These are phyloP conservation scores for Corvus cornix DNA, from an alignment of 2,113 vertebrate genomes.

Conservation along the genomic window DNA sequence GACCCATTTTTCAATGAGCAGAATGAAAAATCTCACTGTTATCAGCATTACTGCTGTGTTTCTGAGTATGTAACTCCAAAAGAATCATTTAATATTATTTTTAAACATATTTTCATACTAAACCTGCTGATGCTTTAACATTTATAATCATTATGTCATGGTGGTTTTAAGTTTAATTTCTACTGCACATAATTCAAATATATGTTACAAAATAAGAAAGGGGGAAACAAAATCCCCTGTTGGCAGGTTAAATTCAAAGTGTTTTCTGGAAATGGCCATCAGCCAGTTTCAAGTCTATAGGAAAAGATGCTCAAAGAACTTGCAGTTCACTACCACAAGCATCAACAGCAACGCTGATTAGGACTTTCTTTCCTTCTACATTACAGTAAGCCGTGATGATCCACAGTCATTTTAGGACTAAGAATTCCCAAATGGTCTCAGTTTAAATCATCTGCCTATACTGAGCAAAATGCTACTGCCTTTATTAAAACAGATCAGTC, in stretches of 20 bases:
- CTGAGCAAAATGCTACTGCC: not conserved
- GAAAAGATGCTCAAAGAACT: constrained; percentile 22
- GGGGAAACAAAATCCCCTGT: not conserved
- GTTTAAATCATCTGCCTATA: constrained; percentile 24
- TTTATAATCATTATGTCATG: not conserved
- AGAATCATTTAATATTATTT: not conserved
- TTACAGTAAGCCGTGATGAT: not conserved
- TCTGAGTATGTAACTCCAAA: not conserved
- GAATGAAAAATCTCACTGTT: not conserved
- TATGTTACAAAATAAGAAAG: not conserved
- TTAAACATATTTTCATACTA: not conserved
- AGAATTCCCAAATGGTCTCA: not conserved
- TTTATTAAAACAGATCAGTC: constrained; percentile 25
- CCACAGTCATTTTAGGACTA: not conserved
- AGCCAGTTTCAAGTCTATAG: not conserved
- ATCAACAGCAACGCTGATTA: not conserved
- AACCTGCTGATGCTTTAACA: not conserved
- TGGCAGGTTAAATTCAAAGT: not conserved
- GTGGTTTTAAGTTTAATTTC: constrained; percentile 4
- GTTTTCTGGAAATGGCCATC: not conserved
- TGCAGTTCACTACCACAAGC: not conserved
- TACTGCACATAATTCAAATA: constrained; percentile 5
- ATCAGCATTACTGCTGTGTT: not conserved
- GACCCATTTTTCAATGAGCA: not conserved
- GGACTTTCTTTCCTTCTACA: not conserved